These are phyloP conservation scores for Glaucopsyche alexis DNA, from an alignment of 2,888 invertebrate genomes.

Conservation along the genomic window DNA sequence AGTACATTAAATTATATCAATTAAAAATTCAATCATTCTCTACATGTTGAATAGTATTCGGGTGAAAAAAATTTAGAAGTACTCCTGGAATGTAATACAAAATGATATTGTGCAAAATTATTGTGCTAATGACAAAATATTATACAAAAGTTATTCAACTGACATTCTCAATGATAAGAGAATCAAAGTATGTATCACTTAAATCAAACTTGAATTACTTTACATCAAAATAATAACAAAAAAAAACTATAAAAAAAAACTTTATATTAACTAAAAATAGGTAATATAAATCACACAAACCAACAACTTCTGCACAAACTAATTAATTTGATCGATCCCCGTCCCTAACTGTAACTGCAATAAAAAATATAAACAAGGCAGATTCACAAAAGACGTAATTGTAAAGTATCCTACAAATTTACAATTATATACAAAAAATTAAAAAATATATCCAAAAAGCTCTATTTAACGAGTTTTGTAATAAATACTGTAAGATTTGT, in stretches of 20 bases:
- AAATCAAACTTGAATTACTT: slow-evolving; percentile 24
- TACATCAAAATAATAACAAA: slow-evolving; percentile 39
- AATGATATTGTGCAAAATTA: slow-evolving; percentile 43
- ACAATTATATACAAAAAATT: slow-evolving; percentile 74
- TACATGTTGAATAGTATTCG: not conserved
- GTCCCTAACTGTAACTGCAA: slow-evolving; percentile 34
- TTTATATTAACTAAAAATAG: slow-evolving; percentile 29
- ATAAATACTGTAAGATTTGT: slow-evolving; percentile 69
- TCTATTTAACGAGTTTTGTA: slow-evolving; percentile 58
- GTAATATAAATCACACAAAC: slow-evolving; percentile 30
- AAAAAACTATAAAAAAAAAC: slow-evolving; percentile 40
- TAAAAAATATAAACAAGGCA: slow-evolving; percentile 47
- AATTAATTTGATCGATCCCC: slow-evolving; percentile 39
- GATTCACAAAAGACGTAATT: slow-evolving; percentile 60
- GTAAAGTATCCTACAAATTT: slow-evolving; percentile 69
- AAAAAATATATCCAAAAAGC: slow-evolving; percentile 70
- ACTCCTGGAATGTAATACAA: slow-evolving; percentile 45
- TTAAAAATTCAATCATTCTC: not conserved
- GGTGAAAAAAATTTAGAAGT: slow-evolving; percentile 14
- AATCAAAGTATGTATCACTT: slow-evolving; percentile 4
- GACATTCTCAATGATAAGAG: not conserved
- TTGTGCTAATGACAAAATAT: slow-evolving; percentile 38
- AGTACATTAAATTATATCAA: slow-evolving; percentile 36
- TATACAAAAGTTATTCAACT: slow-evolving; percentile 16
- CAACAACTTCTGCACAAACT: slow-evolving; percentile 26